Base-by-base conservation (phyloP, 2,797 vertebrate species). In the Peromyscus melanophrys region DNA sequence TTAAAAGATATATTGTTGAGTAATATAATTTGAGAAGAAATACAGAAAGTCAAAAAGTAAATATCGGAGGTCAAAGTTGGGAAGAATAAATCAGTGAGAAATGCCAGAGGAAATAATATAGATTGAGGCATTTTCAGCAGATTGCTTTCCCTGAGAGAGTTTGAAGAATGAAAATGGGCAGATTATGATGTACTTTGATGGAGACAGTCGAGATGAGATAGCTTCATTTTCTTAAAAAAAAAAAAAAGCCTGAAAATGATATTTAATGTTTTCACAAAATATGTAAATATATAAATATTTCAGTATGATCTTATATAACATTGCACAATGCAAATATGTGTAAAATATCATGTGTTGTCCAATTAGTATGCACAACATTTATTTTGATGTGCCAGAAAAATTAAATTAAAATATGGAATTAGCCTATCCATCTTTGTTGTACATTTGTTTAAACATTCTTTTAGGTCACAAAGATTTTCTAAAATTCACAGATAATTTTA, bases 81-180 rank as follows among this genome's bases (percentile, higher is more conserved):
- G 6, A 93, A 46, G 46, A 95, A 92, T 29, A 84, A 92, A 55
- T 65, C 84, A 19, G 69, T 23, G 4, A 89, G 67, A 76, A 73
- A 69, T 46, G 0, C 57, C 78, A 93, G 43, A 89, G 61, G 52
- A 61, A 46, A 37, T 85, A 49, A 55, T 65, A 71, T 4, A 69
- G 61, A 83, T 4, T 61, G 29, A 65, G 25, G 5, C 34, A n/a
- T 88, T 95, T 90, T 89, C n/a, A 92, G n/a, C 13, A 86, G 23
- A 89, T 81, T 76, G 49, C 7, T 93, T 87, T 76, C 49, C 8
- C 57, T n/a, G 31, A 46, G 1, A 25, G 13, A 89, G 12, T 67
- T 93, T 89, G 76, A 82, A 77, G 34, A 43, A 61, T 10, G 13
- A 46, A 92, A 95, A 40, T 82, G 31, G 49, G 19, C 17, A 92